Percentiles rank a stretch among this genome's conserved stretches.
phyloP scores from a whole-genome alignment of 2,113 vertebrate genomes.

The Nicator chloris region DNA sequence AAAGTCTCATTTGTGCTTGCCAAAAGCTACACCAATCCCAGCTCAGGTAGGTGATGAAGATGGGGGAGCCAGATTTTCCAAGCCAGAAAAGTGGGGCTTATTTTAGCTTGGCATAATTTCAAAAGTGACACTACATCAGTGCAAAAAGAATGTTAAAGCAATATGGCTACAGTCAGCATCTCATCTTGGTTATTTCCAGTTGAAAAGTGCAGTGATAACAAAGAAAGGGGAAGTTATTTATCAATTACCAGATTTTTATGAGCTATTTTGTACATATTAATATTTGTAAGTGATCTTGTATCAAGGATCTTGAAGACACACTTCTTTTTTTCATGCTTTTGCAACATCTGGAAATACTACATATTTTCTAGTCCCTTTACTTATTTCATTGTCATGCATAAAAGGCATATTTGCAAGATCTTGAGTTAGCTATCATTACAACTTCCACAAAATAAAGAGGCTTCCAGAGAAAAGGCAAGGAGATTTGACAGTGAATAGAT shows the following conservation, averaged over 20 bases:
- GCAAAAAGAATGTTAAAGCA: neutral
- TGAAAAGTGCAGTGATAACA: neutral
- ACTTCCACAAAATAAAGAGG: neutral
- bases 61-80: constrained; percentile 16
- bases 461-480: neutral
- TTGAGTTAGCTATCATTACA: neutral
- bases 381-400: neutral
- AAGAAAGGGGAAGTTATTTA: neutral
- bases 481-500: neutral
- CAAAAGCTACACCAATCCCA: constrained; percentile 40
- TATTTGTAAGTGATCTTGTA: neutral
- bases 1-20: constrained; percentile 20
- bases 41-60: neutral
- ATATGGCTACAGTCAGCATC: neutral
- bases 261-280: neutral
- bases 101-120: constrained; percentile 49
- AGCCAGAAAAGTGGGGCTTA: neutral
- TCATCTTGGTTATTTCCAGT: neutral
- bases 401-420: neutral
- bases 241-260: neutral
- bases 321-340: neutral
- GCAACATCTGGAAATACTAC: neutral
- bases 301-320: neutral
- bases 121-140: constrained; percentile 36
- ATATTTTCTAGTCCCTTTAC: neutral